Conservation (phyloP, 2,113 vertebrate species). For the Megaptera novaeangliae region DNA sequence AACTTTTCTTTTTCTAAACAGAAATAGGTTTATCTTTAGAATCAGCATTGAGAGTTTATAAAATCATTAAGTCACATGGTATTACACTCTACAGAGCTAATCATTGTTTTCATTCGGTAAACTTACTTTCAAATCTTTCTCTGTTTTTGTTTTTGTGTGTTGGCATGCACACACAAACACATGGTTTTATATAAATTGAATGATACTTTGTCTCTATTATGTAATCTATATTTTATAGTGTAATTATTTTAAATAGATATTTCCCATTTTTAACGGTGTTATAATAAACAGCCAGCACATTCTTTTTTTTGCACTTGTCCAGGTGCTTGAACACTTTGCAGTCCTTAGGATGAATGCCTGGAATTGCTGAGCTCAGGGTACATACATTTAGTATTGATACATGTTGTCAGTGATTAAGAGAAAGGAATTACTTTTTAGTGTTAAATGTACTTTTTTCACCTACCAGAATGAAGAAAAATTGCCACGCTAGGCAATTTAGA, state of each 20-base stretch:
- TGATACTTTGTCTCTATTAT: background rate
- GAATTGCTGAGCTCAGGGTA: background rate
- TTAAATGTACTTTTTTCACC: background rate
- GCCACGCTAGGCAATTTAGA: background rate
- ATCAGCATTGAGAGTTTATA: background rate
- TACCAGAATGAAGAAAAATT: slow-evolving; percentile 1
- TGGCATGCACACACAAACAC: background rate
- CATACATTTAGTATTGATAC: background rate
- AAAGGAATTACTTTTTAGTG: slow-evolving; percentile 4
- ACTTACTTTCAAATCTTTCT: background rate
- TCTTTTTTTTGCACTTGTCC: background rate
- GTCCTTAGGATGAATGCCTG: background rate
- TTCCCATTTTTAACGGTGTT: background rate
- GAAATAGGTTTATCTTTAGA: slow-evolving; percentile 24
- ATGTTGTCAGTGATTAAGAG: slow-evolving; percentile 1
- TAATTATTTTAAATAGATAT: background rate
- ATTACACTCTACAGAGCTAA: background rate
- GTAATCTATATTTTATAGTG: background rate
- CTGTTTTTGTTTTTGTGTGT: background rate
- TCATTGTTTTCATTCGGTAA: slow-evolving; percentile 1
- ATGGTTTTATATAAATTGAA: background rate
- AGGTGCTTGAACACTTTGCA: background rate
- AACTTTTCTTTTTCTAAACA: slow-evolving; percentile 6
- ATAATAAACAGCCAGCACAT: background rate
- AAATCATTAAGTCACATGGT: background rate